Evolutionary conservation across 2,888 invertebrate genomes (phyloP).

Genomic region (Ecliptopera silaceata): DNA sequence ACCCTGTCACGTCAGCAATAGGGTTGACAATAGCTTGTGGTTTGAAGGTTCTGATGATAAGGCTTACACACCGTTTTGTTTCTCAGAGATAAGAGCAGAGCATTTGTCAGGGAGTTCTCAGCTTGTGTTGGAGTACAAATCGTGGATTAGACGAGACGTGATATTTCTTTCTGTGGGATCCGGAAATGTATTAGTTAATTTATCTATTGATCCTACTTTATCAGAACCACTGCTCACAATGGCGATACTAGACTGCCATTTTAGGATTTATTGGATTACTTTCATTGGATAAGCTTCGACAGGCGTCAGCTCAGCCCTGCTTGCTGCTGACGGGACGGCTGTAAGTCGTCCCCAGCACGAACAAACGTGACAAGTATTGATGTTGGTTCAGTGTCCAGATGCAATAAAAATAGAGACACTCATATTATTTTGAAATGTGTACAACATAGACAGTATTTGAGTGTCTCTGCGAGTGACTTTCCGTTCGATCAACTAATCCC

Average conservation of each 20-base stretch:
- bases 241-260: no score
- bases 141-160: conserved; percentile 22
- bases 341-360: no score
- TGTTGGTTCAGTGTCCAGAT: no score
- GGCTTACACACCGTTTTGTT: conserved; percentile 36
- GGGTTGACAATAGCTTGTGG: conserved; percentile 6
- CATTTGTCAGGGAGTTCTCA: conserved; percentile 35
- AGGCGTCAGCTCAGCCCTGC: no score
- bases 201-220: background rate
- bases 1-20: conserved; percentile 2
- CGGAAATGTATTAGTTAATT: background rate
- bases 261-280: no score
- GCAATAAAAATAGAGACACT: no score
- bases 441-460: no score
- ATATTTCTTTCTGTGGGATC: conserved; percentile 12
- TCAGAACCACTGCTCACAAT: background rate
- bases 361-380: no score
- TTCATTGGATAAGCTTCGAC: no score
- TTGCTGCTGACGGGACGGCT: no score
- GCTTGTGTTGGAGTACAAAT: conserved; percentile 31
- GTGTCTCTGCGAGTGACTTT: no score
- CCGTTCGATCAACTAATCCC: conserved; percentile 12
- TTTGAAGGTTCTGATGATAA: conserved; percentile 26
- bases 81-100: conserved; percentile 34
- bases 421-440: no score